Evolutionary conservation across 2,113 vertebrate genomes (phyloP), one percentile per base, ranked within the genome.

Genomic region (Ornithorhynchus anatinus): DNA sequence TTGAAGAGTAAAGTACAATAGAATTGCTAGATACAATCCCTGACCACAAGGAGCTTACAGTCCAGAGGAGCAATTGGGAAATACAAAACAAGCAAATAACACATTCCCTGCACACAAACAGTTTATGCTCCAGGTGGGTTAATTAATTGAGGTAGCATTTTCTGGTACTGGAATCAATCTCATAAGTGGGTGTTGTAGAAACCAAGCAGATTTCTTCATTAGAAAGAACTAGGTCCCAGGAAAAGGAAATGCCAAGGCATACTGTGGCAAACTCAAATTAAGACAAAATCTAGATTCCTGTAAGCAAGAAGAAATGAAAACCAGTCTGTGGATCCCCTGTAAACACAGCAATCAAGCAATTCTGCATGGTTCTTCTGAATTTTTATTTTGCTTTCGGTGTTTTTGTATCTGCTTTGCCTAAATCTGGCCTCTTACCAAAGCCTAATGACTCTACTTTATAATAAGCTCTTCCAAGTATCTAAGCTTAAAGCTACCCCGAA

Each of bases 391-490:
- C 69, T 62, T 69, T 59, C 80, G 79, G 64, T 39, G 73, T 76
- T 84, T 79, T 81, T 75, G 59, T 80, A 79, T 83, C 58, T 81
- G 53, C 62, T 80, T 84, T 80, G 82, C 74, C 76, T 77, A 84
- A 85, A 85, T 78, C 80, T 88, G 72, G 74, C 83, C 72, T 78
- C 67, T 82, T 88, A 79, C 76, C 77, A 88, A 85, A 84, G 42
- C 29, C 72, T 85, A 86, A 89, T 84, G 74, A 80, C 13, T 69
- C 42, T 74, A 77, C 45, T 80, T 78, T 78, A 85, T 82, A 69
- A 84, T 87, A 84, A 90, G 81, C 83, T 86, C 87, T 78, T 83
- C 8, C 29, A 81, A 85, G 45, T 25, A 88, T 81, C 65, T 85
- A 77, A 81, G 63, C 45, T 86, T 87, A 87, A 15, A 14, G 75